Percentiles rank a stretch among this genome's conserved stretches.
phyloP scores from a whole-genome alignment of 2,888 invertebrate species.

The Iselma pallidipennis region DNA sequence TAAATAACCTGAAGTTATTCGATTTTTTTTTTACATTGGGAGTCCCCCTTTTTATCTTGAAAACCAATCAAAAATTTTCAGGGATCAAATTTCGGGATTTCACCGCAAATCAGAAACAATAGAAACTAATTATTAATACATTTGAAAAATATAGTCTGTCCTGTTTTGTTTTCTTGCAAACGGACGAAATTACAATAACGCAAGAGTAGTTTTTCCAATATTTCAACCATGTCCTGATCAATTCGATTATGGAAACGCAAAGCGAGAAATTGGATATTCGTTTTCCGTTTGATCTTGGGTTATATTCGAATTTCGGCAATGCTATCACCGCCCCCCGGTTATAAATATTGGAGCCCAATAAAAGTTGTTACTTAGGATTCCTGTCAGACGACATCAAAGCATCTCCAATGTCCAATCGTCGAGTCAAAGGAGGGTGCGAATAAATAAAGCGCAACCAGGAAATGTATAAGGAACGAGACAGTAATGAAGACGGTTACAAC shows the following conservation, averaged over 20 bases:
- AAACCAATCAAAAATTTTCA: slow-evolving; percentile 41
- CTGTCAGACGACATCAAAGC: slow-evolving; percentile 52
- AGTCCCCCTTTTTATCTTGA: slow-evolving; percentile 40
- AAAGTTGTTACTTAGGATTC: slow-evolving; percentile 56
- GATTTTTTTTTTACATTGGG: slow-evolving; percentile 51
- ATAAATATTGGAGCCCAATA: slow-evolving; percentile 57
- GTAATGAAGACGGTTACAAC: background rate
- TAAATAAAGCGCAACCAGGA: slow-evolving; percentile 39
- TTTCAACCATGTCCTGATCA: slow-evolving; percentile 8
- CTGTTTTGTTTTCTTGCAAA: background rate
- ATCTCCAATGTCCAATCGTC: slow-evolving; percentile 32
- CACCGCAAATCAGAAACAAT: background rate
- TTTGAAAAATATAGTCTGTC: background rate
- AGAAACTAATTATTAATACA: background rate
- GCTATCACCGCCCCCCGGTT: slow-evolving; percentile 45
- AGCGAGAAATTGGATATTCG: slow-evolving; percentile 49
- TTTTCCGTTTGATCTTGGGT: slow-evolving; percentile 49
- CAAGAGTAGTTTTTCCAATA: slow-evolving; percentile 1
- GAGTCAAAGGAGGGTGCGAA: slow-evolving; percentile 43
- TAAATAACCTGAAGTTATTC: slow-evolving; percentile 56
- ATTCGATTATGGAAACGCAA: slow-evolving; percentile 30
- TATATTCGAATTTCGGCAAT: slow-evolving; percentile 46
- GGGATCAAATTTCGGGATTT: background rate
- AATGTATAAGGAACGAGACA: background rate
- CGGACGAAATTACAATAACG: too few relatives aligned